These are phyloP conservation scores for Dinoponera quadriceps DNA, from an alignment of 1,140 invertebrate genomes.

Conservation along the genomic window DNA sequence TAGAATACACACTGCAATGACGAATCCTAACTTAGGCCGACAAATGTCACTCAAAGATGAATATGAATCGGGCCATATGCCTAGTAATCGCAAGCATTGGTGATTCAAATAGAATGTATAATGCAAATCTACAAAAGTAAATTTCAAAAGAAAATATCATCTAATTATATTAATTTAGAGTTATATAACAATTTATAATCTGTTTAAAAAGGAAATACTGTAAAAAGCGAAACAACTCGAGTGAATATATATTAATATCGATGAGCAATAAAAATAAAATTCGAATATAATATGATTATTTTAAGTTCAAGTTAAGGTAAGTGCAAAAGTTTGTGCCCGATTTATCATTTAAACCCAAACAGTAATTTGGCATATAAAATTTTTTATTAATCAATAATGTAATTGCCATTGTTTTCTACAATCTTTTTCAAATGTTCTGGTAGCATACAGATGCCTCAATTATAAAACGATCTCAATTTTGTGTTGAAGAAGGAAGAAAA, in stretches of 20 bases:
- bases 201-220: too few relatives aligned
- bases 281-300: not conserved
- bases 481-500: too few relatives aligned
- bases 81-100: constrained; percentile 12
- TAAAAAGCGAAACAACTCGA: too few relatives aligned
- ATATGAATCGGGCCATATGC: constrained; percentile 29
- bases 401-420: too few relatives aligned
- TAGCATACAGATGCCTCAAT: too few relatives aligned
- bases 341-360: too few relatives aligned
- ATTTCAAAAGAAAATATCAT: not conserved
- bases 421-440: too few relatives aligned
- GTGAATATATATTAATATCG: not conserved
- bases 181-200: not conserved
- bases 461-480: too few relatives aligned
- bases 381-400: not conserved
- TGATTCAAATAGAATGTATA: not conserved
- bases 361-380: too few relatives aligned
- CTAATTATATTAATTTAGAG: not conserved
- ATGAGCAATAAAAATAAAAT: not conserved
- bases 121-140: constrained; percentile 27
- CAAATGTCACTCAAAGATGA: constrained; percentile 1
- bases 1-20: constrained; percentile 9
- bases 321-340: too few relatives aligned
- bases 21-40: constrained; percentile 15
- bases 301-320: too few relatives aligned